Conservation (phyloP, 2,113 vertebrate genomes). For the Melozone crissalis region DNA sequence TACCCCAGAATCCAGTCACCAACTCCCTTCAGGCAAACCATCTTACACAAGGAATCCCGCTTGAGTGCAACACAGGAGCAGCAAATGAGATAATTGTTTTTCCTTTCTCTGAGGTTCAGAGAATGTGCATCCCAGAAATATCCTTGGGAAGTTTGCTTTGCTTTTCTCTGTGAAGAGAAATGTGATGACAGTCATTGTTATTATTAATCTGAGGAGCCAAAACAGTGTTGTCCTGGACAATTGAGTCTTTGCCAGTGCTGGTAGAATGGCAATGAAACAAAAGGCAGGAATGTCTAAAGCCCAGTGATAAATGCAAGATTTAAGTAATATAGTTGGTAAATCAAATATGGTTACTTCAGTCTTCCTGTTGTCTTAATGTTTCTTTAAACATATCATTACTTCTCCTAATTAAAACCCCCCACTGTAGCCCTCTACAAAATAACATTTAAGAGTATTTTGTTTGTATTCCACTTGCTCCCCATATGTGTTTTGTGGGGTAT, state of each 20-base stretch:
- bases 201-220: neutral
- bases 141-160: too few relatives aligned
- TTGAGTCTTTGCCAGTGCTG: neutral
- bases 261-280: neutral
- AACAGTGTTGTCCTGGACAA: neutral
- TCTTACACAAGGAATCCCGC: too few relatives aligned
- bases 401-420: too few relatives aligned
- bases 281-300: neutral
- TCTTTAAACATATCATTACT: neutral
- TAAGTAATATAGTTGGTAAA: neutral
- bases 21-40: too few relatives aligned
- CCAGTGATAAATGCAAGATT: neutral
- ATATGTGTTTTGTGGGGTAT: fast-evolving
- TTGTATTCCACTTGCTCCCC: neutral
- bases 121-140: too few relatives aligned
- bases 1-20: too few relatives aligned
- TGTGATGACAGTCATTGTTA: neutral
- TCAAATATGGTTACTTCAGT: neutral
- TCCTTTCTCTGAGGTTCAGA: too few relatives aligned
- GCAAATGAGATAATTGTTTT: too few relatives aligned
- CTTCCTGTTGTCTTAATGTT: neutral
- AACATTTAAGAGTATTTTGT: neutral
- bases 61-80: too few relatives aligned
- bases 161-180: too few relatives aligned
- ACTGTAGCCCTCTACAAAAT: neutral